Evolutionary conservation across 1,140 invertebrate species (phyloP).

Genomic region (Ctenoplectra terminalis): DNA sequence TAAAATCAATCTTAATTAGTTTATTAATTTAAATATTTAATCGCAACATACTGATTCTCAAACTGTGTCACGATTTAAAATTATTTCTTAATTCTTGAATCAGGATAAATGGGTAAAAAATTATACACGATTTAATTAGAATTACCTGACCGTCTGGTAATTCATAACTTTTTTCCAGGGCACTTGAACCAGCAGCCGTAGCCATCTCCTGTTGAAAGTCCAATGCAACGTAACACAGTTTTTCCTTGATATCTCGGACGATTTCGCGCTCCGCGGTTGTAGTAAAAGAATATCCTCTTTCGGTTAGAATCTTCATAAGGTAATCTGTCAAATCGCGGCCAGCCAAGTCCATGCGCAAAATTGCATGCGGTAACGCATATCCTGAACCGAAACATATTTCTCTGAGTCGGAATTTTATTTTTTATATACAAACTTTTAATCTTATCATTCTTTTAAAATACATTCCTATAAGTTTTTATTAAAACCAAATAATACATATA

Average conservation of each 20-base stretch:
- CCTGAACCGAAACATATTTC: conserved; percentile 76
- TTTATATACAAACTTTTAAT: too few species aligned
- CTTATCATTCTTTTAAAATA: neutral
- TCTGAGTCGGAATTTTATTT: neutral
- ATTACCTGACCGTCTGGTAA: conserved; percentile 93
- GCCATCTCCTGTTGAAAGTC: conserved; percentile 95
- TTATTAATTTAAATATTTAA: neutral
- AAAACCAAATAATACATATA: neutral
- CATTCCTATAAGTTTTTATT: neutral
- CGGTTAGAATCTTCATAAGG: conserved; percentile 94
- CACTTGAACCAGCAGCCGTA: conserved; percentile 91
- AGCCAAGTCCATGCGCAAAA: conserved; percentile 94
- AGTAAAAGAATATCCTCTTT: conserved; percentile 89
- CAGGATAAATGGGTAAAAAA: too few species aligned
- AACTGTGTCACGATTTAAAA: neutral
- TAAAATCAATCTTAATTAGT: conserved; percentile 60
- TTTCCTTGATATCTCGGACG: conserved; percentile 94
- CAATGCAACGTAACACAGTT: conserved; percentile 92
- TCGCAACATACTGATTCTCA: neutral
- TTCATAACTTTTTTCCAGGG: conserved; percentile 94
- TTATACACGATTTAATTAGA: neutral
- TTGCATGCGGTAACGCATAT: conserved; percentile 90
- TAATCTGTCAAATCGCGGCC: conserved; percentile 95
- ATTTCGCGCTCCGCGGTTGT: conserved; percentile 92
- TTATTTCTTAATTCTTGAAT: neutral